Conservation (phyloP, 1,140 invertebrate genomes). For the Euglossa dilemma region DNA sequence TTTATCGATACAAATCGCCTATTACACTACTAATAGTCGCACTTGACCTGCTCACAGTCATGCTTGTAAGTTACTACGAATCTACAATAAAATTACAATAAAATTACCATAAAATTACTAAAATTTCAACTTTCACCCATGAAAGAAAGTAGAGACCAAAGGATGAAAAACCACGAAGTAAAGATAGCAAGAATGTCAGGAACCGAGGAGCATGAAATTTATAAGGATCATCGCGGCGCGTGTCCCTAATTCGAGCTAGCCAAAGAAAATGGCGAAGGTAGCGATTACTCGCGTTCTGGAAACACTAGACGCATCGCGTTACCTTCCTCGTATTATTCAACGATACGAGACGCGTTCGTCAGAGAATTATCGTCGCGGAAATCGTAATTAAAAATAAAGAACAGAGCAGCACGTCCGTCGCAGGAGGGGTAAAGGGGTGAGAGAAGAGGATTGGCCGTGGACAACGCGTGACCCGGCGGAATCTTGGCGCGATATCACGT, state of each 20-base stretch:
- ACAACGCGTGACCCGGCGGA: not conserved
- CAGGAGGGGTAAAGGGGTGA: not conserved
- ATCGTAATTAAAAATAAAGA: slow-evolving; percentile 14
- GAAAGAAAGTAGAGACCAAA: too few relatives aligned
- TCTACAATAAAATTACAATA: too few relatives aligned
- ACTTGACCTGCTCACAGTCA: too few relatives aligned
- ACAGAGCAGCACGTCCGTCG: not conserved
- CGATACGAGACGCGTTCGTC: not conserved
- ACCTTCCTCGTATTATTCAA: not conserved
- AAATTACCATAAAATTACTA: too few relatives aligned
- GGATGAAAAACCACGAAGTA: too few relatives aligned
- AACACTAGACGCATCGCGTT: not conserved
- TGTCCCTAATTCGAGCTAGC: not conserved
- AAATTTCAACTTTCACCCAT: too few relatives aligned
- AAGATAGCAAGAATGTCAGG: too few relatives aligned
- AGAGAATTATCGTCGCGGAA: slow-evolving; percentile 8
- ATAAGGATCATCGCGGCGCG: not conserved
- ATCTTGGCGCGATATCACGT: slow-evolving; percentile 9
- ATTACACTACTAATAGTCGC: too few relatives aligned
- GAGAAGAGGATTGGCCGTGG: not conserved
- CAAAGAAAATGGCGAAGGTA: not conserved
- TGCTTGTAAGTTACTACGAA: too few relatives aligned
- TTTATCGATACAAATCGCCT: too few relatives aligned
- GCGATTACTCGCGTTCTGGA: not conserved
- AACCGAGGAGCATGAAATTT: not conserved